These are phyloP conservation scores for Cephus pygmeus DNA, from an alignment of 2,888 invertebrate genomes.

Conservation along the genomic window DNA sequence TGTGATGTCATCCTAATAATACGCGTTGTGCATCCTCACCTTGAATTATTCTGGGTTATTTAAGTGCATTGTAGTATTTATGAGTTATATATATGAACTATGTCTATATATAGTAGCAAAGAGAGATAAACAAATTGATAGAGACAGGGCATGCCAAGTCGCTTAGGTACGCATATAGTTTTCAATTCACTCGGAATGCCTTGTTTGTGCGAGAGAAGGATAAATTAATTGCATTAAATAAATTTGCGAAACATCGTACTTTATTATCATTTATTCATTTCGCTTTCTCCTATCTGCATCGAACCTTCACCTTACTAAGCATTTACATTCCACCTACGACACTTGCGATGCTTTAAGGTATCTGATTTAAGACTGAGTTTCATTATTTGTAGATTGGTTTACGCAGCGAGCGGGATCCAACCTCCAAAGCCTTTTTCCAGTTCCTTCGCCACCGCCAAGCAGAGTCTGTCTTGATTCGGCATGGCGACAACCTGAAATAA, in stretches of 20 bases:
- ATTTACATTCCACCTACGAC: not conserved
- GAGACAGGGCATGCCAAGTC: not conserved
- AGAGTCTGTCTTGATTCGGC: slow-evolving; percentile 81
- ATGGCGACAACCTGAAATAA: slow-evolving; percentile 75
- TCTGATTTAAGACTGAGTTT: not conserved
- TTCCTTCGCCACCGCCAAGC: slow-evolving; percentile 82
- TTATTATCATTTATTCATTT: not conserved
- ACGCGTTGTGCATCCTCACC: too few species aligned
- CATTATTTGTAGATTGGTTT: not conserved
- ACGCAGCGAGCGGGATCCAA: slow-evolving; percentile 74
- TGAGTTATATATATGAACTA: slow-evolving; percentile 14
- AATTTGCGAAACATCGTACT: not conserved
- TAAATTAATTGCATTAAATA: not conserved
- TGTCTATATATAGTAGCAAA: not conserved
- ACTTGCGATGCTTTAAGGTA: too few species aligned
- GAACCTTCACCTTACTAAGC: not conserved
- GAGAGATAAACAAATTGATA: not conserved
- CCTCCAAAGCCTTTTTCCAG: slow-evolving; percentile 85
- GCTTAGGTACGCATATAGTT: not conserved
- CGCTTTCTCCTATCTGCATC: not conserved
- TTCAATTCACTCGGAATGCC: not conserved
- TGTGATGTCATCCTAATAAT: too few species aligned
- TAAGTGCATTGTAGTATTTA: slow-evolving; percentile 26
- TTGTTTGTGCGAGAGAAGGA: not conserved
- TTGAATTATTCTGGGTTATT: slow-evolving; percentile 11